Conservation (phyloP, 2,888 invertebrate species). For the Nephrotoma appendiculata region DNA sequence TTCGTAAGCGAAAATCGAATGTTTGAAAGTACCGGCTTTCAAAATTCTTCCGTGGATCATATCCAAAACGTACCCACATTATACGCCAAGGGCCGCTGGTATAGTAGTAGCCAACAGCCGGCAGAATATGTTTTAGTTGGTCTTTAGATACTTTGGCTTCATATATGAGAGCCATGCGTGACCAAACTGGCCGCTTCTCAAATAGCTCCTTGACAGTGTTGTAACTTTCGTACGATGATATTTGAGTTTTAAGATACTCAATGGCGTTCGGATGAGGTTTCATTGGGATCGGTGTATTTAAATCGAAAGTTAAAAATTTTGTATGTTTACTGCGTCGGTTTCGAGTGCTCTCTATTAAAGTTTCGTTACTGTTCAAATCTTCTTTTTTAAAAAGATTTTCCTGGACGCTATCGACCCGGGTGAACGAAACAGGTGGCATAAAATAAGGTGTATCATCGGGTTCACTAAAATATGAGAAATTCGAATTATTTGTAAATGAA, state of each 20-base stretch:
- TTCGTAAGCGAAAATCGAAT: constrained; percentile 58
- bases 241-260: constrained; percentile 37
- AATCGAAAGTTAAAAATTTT: constrained; percentile 45
- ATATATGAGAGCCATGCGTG: constrained; percentile 56
- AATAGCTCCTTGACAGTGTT: constrained; percentile 42
- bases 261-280: constrained; percentile 43
- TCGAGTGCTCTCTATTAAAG: constrained; percentile 35
- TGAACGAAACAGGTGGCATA: constrained; percentile 63
- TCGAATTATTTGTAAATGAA: not conserved
- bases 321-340: constrained; percentile 42
- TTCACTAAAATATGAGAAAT: not conserved
- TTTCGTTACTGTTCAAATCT: constrained; percentile 23
- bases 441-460: constrained; percentile 38
- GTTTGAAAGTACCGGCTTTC: constrained; percentile 73
- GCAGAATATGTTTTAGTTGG: constrained; percentile 62
- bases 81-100: constrained; percentile 85
- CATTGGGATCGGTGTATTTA: constrained; percentile 44
- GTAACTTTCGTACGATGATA: constrained; percentile 33
- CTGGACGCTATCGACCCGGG: constrained; percentile 52
- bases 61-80: constrained; percentile 81
- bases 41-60: constrained; percentile 76
- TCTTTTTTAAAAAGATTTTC: constrained; percentile 27
- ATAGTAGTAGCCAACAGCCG: constrained; percentile 74
- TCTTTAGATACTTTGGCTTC: constrained; percentile 44
- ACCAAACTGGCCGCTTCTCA: constrained; percentile 81